Evolutionary conservation across 2,797 vertebrate genomes (phyloP).

Genomic region (Orientallactaga sibirica): DNA sequence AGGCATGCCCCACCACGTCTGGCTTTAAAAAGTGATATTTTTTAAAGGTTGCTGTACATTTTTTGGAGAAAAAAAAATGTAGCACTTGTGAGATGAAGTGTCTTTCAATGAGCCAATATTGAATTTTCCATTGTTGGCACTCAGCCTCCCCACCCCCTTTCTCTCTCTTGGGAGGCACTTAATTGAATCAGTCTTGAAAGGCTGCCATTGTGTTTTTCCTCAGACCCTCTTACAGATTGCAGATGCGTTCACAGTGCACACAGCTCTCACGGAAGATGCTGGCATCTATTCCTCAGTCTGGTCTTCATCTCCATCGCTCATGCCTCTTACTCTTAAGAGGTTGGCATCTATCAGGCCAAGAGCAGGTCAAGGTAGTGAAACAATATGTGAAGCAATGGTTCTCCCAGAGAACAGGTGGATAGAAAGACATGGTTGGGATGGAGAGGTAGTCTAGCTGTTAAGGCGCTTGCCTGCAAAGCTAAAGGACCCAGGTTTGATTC

Average conservation of each 20-base stretch:
- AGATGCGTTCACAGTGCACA: neutral
- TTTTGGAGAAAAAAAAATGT: constrained; percentile 61
- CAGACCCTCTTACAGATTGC: constrained; percentile 47
- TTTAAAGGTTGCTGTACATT: constrained; percentile 50
- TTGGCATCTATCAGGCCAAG: too few relatives aligned
- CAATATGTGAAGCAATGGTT: constrained; percentile 41
- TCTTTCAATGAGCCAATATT: constrained; percentile 72
- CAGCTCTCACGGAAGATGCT: constrained; percentile 63
- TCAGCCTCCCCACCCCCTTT: constrained; percentile 19
- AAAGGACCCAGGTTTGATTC: too few relatives aligned
- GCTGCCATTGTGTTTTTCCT: constrained; percentile 77
- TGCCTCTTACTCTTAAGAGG: neutral
- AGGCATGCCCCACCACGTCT: too few relatives aligned
- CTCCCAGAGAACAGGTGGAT: neutral
- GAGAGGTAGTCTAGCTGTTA: too few relatives aligned
- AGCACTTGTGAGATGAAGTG: constrained; percentile 55
- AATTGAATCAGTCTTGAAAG: constrained; percentile 80
- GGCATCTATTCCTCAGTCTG: constrained; percentile 67
- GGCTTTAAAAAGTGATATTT: neutral
- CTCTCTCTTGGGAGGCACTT: constrained; percentile 65
- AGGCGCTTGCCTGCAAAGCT: too few relatives aligned
- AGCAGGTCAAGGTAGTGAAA: neutral
- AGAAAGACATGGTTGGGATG: neutral
- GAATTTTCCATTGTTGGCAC: constrained; percentile 74
- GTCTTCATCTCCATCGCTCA: constrained; percentile 59